Percentiles rank a stretch among this genome's conserved stretches.
Conservation (phyloP, 2,113 vertebrate genomes). For the Halichoerus grypus region DNA sequence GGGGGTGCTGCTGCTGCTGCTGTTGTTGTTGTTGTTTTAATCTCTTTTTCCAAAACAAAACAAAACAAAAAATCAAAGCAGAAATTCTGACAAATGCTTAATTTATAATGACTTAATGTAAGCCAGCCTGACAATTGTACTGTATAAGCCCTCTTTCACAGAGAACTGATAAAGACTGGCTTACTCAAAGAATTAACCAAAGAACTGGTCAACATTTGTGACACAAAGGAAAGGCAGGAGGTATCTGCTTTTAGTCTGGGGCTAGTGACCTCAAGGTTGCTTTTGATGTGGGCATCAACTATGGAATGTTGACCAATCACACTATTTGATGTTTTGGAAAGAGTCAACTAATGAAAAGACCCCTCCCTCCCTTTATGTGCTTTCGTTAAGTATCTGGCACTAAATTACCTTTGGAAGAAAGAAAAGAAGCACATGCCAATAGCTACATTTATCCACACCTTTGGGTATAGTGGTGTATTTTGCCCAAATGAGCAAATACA, state of each 20-base stretch:
- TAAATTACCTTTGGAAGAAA: conserved; percentile 41
- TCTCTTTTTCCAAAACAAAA: neutral
- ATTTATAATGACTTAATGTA: neutral
- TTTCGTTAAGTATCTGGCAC: neutral
- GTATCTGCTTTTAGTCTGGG: neutral
- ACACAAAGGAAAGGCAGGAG: neutral
- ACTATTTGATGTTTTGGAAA: neutral
- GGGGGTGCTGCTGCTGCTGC: neutral
- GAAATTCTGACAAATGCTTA: neutral
- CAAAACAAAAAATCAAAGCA: neutral
- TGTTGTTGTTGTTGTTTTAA: neutral
- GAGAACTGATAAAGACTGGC: neutral
- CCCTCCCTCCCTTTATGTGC: neutral
- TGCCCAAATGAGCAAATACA: conserved; percentile 47
- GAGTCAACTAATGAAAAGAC: neutral
- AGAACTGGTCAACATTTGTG: neutral
- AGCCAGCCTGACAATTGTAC: neutral
- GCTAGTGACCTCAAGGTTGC: neutral
- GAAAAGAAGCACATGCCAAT: conserved; percentile 21
- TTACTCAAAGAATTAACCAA: conserved; percentile 26
- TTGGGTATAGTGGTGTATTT: conserved; percentile 16
- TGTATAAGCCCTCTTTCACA: neutral
- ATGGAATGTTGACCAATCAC: neutral
- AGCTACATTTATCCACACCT: conserved; percentile 42
- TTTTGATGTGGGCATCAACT: neutral